A percentile compares a stretch with the other conserved stretches of the same genome.
Conservation (phyloP, 1,140 invertebrate species). For the Apolygus lucorum region DNA sequence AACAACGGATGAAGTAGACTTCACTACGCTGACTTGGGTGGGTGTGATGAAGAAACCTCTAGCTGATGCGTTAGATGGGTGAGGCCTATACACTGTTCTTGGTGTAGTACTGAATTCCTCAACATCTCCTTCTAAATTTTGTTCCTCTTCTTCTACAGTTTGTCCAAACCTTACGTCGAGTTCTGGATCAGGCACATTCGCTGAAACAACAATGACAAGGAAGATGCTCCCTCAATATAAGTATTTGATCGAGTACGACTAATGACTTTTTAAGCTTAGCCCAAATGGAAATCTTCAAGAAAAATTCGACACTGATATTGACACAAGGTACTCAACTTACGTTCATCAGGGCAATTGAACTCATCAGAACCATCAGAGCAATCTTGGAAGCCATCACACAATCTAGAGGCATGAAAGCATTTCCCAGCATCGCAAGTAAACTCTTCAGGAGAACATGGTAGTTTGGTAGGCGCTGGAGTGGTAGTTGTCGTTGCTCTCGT, state of each 20-base stretch:
- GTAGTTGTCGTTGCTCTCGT: no score
- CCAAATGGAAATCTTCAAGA: no score
- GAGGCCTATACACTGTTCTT: not conserved
- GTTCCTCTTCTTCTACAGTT: not conserved
- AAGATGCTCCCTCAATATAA: no score
- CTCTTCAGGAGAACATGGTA: no score
- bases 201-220: no score
- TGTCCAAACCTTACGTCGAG: conserved; percentile 1
- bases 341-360: conserved; percentile 4
- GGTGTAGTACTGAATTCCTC: not conserved
- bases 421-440: not conserved
- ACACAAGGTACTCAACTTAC: no score
- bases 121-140: not conserved
- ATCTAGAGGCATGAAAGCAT: not conserved
- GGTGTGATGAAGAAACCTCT: not conserved
- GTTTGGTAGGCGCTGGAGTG: no score
- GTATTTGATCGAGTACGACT: no score
- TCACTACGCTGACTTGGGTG: not conserved
- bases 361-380: conserved; percentile 13
- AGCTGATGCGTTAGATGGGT: not conserved
- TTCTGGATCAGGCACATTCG: no score
- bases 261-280: no score
- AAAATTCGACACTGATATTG: no score
- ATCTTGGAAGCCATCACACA: not conserved
- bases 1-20: not conserved